A percentile compares a stretch with the other conserved stretches of the same genome.
phyloP scores from a whole-genome alignment of 2,888 invertebrate genomes.

The Gymnosoma rotundatum region DNA sequence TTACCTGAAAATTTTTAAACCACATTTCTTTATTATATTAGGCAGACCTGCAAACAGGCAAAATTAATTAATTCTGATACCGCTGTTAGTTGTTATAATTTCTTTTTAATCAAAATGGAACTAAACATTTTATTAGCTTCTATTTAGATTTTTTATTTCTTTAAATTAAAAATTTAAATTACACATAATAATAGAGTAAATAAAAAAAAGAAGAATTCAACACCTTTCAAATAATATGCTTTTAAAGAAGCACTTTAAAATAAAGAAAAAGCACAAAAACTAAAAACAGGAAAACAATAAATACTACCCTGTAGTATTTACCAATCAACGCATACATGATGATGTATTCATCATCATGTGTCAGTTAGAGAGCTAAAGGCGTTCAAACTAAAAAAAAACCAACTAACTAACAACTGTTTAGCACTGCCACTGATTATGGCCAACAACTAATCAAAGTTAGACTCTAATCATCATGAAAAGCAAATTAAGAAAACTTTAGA shows the following conservation, averaged over 20 bases:
- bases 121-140: no score
- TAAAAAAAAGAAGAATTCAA: slow-evolving; percentile 64
- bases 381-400: slow-evolving; percentile 51
- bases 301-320: slow-evolving; percentile 62
- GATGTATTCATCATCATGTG: slow-evolving; percentile 61
- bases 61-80: no score
- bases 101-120: no score
- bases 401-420: slow-evolving; percentile 39
- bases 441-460: slow-evolving; percentile 31
- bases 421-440: slow-evolving; percentile 12
- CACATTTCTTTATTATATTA: no score
- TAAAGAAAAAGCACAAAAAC: slow-evolving; percentile 38
- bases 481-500: slow-evolving; percentile 26
- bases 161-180: neutral
- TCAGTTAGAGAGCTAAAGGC: slow-evolving; percentile 63
- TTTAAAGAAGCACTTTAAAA: slow-evolving; percentile 48
- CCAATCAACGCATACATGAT: slow-evolving; percentile 64
- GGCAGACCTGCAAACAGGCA: no score
- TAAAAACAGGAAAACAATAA: slow-evolving; percentile 50
- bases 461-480: slow-evolving; percentile 50
- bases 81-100: no score
- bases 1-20: no score
- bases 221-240: slow-evolving; percentile 65
- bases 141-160: neutral
- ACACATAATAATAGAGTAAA: slow-evolving; percentile 41